phyloP scores from a whole-genome alignment of 1,140 invertebrate species.

The Chymomyza costata region DNA sequence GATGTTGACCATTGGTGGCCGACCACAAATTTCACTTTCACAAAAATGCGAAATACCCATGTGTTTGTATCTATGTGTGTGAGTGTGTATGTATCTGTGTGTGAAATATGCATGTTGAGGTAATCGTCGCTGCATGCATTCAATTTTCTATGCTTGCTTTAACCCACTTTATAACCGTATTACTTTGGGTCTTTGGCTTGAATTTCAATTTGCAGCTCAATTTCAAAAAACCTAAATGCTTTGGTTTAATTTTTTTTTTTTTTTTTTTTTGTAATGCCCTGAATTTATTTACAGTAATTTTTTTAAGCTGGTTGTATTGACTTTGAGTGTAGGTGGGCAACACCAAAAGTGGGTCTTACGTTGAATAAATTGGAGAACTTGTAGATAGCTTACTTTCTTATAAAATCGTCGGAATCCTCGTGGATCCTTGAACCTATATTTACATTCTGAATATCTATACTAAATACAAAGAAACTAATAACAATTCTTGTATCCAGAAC shows the following conservation, averaged over 20 bases:
- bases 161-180: slow-evolving; percentile 58
- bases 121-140: slow-evolving; percentile 27
- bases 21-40: slow-evolving; percentile 48
- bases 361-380: too few species aligned
- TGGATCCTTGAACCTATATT: too few species aligned
- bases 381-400: too few species aligned
- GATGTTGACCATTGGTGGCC: slow-evolving; percentile 15
- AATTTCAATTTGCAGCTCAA: slow-evolving; percentile 65
- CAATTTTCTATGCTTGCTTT: slow-evolving; percentile 61
- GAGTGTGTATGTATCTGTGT: slow-evolving; percentile 12
- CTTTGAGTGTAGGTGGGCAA: too few species aligned
- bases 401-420: too few species aligned
- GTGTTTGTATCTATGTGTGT: slow-evolving; percentile 6
- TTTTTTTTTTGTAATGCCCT: too few species aligned
- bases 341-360: too few species aligned
- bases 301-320: too few species aligned
- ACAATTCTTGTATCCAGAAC: too few species aligned
- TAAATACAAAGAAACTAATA: too few species aligned
- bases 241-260: slow-evolving; percentile 6
- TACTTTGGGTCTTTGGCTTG: slow-evolving; percentile 28
- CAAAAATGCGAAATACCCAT: slow-evolving; percentile 17
- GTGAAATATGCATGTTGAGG: slow-evolving; percentile 24
- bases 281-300: too few species aligned
- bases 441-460: too few species aligned
- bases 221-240: slow-evolving; percentile 58